phyloP scores from a whole-genome alignment of 2,888 invertebrate species.

The Campoplex capitator region DNA sequence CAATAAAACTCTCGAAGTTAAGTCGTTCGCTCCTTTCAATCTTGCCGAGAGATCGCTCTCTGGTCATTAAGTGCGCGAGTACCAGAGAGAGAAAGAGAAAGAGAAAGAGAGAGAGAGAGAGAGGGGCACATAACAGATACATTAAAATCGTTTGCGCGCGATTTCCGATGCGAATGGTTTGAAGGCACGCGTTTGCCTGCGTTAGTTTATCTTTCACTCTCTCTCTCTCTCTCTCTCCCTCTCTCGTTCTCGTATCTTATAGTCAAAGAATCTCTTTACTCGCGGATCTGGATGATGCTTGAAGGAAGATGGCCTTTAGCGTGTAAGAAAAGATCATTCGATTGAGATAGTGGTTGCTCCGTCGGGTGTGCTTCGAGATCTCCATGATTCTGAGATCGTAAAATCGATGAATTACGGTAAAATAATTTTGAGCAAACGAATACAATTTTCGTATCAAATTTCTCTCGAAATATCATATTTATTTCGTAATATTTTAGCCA shows the following conservation, averaged over 20 bases:
- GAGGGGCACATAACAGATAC: constrained; percentile 47
- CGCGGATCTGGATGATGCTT: constrained; percentile 28
- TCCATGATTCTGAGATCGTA: neutral
- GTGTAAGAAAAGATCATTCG: constrained; percentile 23
- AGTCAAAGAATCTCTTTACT: constrained; percentile 17
- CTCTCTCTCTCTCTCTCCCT: neutral
- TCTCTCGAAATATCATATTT: neutral
- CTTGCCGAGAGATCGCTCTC: constrained; percentile 67
- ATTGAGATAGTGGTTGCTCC: constrained; percentile 27
- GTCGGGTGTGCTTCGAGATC: neutral
- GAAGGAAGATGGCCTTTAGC: constrained; percentile 43
- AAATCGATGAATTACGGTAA: neutral
- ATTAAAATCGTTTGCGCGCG: constrained; percentile 66
- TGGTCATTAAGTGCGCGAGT: constrained; percentile 67
- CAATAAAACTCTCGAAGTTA: constrained; percentile 69
- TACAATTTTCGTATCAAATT: neutral
- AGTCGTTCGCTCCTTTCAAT: constrained; percentile 69
- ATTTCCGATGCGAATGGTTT: constrained; percentile 64
- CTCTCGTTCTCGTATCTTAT: constrained; percentile 16
- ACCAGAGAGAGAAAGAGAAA: constrained; percentile 30
- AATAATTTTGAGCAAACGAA: too few species aligned
- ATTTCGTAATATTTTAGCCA: neutral
- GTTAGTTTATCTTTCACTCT: constrained; percentile 11
- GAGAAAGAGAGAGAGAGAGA: neutral
- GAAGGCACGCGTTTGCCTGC: constrained; percentile 60